Conservation (phyloP, 2,797 vertebrate species). For the Mycteria americana region DNA sequence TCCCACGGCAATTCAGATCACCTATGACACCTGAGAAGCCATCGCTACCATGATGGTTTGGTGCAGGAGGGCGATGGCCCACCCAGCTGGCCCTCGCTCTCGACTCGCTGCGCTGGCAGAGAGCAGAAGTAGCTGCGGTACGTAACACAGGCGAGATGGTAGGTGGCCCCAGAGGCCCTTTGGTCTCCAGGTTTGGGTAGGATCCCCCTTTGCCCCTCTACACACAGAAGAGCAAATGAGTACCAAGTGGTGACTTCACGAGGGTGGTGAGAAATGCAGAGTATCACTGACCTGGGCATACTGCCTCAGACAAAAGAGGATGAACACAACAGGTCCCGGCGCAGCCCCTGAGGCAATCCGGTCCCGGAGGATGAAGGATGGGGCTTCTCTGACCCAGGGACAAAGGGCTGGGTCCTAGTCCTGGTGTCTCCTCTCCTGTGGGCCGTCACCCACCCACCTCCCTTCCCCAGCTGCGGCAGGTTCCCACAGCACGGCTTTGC, state of each 20-base stretch:
- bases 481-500: neutral
- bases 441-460: too few relatives aligned
- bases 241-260: neutral
- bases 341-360: neutral
- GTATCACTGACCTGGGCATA: too few relatives aligned
- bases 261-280: neutral
- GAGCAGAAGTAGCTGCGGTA: neutral
- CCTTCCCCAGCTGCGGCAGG: neutral
- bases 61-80: neutral
- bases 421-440: neutral
- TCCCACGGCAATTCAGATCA: neutral
- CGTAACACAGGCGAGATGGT: neutral
- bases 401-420: neutral
- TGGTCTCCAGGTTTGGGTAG: neutral
- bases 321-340: neutral
- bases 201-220: neutral
- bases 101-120: neutral
- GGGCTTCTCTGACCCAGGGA: neutral
- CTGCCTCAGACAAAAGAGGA: neutral
- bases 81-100: rapidly evolving
- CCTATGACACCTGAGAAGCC: neutral
- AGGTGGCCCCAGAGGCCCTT: neutral
- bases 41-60: neutral
- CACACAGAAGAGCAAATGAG: neutral
- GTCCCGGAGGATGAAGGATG: neutral